phyloP scores from a whole-genome alignment of 1,140 invertebrate genomes.

The Nasonia vitripennis region DNA sequence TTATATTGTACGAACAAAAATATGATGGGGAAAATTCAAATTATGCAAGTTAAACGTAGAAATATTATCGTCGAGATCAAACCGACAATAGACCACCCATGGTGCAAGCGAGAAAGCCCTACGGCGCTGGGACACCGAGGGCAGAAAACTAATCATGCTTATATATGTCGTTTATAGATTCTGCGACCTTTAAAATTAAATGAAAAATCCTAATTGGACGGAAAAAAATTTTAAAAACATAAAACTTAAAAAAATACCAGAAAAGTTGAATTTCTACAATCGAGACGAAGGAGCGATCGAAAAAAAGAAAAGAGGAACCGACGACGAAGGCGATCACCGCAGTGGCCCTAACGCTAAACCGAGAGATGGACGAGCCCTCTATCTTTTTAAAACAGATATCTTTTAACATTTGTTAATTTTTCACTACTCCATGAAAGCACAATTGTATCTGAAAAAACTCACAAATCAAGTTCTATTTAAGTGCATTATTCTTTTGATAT shows the following conservation, averaged over 20 bases:
- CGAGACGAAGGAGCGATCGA: conserved; percentile 43
- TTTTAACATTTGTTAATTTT: not conserved
- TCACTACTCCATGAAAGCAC: not conserved
- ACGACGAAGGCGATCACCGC: conserved; percentile 40
- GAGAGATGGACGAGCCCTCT: conserved; percentile 44
- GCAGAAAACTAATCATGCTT: conserved; percentile 53
- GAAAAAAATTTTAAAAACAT: conserved; percentile 34
- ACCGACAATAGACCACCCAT: conserved; percentile 59
- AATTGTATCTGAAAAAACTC: not conserved
- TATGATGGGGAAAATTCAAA: conserved; percentile 37
- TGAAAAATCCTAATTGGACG: conserved; percentile 28
- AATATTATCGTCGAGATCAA: conserved; percentile 45
- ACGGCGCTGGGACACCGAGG: conserved; percentile 63
- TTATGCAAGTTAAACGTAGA: conserved; percentile 34
- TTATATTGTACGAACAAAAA: conserved; percentile 24
- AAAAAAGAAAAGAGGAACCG: conserved; percentile 25
- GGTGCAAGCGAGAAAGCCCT: conserved; percentile 62
- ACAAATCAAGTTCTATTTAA: not conserved
- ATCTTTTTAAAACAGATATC: conserved; percentile 9
- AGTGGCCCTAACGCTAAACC: conserved; percentile 40
- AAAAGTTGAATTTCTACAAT: conserved; percentile 37
- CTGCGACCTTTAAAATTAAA: conserved; percentile 47
- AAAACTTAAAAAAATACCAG: conserved; percentile 35
- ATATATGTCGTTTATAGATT: conserved; percentile 48
- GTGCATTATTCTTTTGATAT: not conserved